phyloP scores from a whole-genome alignment of 2,888 invertebrate species.

The Ptilodon capucinus region DNA sequence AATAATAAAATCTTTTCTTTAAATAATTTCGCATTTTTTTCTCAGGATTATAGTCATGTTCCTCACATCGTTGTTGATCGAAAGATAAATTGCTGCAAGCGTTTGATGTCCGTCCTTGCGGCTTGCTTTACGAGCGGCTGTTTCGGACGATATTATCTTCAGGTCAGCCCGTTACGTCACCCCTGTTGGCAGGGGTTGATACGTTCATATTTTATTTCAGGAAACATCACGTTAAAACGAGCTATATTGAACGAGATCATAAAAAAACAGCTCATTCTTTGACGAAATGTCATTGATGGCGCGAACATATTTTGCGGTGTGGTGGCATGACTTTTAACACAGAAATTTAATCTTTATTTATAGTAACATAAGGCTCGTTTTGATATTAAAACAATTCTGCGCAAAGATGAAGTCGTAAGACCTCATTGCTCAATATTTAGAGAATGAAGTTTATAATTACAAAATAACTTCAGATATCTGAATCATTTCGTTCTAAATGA shows the following conservation, averaged over 20 bases:
- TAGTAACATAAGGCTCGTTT: too few species aligned
- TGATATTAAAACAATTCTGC: too few species aligned
- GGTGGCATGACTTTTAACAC: too few species aligned
- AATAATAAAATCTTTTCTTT: too few species aligned
- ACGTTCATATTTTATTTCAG: background rate
- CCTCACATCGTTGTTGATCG: background rate
- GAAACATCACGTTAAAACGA: too few species aligned
- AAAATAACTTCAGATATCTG: background rate
- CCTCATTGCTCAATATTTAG: too few species aligned
- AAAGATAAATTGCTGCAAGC: slow-evolving; percentile 27
- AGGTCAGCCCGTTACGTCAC: slow-evolving; percentile 3
- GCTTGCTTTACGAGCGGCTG: slow-evolving; percentile 48
- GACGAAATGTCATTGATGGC: too few species aligned
- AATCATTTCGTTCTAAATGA: background rate
- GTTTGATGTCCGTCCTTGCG: slow-evolving; percentile 4
- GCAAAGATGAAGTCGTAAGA: too few species aligned
- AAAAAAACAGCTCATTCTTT: too few species aligned
- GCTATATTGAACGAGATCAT: too few species aligned
- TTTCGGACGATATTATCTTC: slow-evolving; percentile 34
- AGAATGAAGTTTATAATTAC: background rate
- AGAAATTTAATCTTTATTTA: too few species aligned
- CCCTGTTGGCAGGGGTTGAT: background rate
- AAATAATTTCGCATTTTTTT: background rate
- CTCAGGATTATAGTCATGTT: background rate
- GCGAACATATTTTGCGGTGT: too few species aligned